Conservation (phyloP, 2,888 invertebrate genomes). For the Leptogaster cylindrica region DNA sequence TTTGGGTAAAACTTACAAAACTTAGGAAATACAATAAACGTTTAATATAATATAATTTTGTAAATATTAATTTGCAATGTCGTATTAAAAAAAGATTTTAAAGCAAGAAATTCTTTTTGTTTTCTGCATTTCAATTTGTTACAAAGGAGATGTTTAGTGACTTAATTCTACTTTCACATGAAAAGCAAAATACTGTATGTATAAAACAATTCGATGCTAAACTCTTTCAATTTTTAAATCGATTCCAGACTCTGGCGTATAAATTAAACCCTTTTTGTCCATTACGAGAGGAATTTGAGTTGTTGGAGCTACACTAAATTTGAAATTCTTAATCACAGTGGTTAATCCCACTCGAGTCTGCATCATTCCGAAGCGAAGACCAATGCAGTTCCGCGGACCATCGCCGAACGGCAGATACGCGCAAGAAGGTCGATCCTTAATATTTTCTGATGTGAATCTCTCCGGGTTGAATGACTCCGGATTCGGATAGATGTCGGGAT, state of each 20-base stretch:
- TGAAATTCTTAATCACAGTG: constrained; percentile 52
- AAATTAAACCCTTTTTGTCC: too few relatives aligned
- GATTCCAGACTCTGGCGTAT: constrained; percentile 12
- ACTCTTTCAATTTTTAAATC: constrained; percentile 36
- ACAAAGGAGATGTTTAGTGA: too few relatives aligned
- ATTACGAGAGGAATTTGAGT: constrained; percentile 36
- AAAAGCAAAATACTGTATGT: too few relatives aligned
- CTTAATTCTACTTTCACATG: not conserved
- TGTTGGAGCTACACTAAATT: constrained; percentile 43
- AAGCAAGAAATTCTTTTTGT: too few relatives aligned
- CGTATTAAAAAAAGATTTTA: too few relatives aligned
- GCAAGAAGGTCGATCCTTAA: constrained; percentile 52
- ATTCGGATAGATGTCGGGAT: constrained; percentile 60
- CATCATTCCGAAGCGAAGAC: constrained; percentile 59
- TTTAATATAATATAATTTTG: too few relatives aligned
- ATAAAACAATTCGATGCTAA: not conserved
- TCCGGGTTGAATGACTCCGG: constrained; percentile 62
- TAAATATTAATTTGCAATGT: too few relatives aligned
- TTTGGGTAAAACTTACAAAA: too few relatives aligned
- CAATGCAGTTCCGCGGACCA: constrained; percentile 58
- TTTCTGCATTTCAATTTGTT: too few relatives aligned
- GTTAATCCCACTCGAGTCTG: constrained; percentile 55
- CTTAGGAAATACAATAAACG: too few relatives aligned
- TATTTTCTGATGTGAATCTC: constrained; percentile 57
- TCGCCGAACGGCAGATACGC: constrained; percentile 57